A percentile compares a stretch with the other conserved stretches of the same genome.
Evolutionary conservation across 2,113 vertebrate genomes (phyloP).

Genomic region (Nannospalax galili): DNA sequence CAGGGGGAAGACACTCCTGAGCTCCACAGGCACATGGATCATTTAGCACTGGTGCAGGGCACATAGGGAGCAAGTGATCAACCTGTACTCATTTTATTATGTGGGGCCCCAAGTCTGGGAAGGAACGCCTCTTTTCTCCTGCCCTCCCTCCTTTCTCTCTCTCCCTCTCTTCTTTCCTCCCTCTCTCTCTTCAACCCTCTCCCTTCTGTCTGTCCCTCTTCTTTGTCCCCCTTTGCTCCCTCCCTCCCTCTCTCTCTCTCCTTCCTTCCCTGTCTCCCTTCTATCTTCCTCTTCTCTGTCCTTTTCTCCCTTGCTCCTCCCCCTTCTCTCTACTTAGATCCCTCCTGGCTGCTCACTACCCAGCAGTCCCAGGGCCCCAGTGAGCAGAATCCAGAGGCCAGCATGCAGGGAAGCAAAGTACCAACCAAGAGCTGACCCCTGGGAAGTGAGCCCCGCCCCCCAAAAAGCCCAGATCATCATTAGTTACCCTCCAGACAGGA

Average conservation of each 20-base stretch:
- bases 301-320: accelerated
- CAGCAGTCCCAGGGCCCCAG: background rate
- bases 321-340: background rate
- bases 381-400: background rate
- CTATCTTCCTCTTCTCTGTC: accelerated
- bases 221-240: accelerated
- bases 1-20: too few species aligned
- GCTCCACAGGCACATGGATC: too few species aligned
- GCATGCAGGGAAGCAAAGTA: background rate
- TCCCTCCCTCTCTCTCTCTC: accelerated
- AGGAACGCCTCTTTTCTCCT: background rate
- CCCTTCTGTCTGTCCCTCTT: background rate
- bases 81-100: background rate
- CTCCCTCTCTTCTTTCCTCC: too few species aligned
- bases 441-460: conserved; percentile 86
- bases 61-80: accelerated
- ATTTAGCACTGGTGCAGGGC: too few species aligned
- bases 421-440: conserved; percentile 85
- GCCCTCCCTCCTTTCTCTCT: background rate
- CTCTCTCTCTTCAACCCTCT: too few species aligned
- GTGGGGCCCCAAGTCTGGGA: background rate
- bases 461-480: conserved; percentile 91
- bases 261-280: background rate
- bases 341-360: accelerated
- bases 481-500: conserved; percentile 92